phyloP scores from a whole-genome alignment of 2,888 invertebrate species.

The Nymphalis polychloros region DNA sequence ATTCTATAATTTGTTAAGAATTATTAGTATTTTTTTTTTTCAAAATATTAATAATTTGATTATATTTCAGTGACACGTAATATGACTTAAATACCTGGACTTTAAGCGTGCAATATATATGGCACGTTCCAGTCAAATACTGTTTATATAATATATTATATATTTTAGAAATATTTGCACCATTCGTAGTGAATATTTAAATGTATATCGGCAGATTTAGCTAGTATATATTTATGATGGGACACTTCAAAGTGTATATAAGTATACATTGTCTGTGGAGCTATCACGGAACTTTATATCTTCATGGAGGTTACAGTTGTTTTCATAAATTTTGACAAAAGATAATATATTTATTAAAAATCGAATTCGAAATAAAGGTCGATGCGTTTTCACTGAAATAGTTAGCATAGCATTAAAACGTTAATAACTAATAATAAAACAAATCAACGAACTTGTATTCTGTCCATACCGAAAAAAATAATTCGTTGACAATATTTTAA shows the following conservation, averaged over 20 bases:
- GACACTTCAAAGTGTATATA: slow-evolving; percentile 50
- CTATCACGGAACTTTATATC: slow-evolving; percentile 14
- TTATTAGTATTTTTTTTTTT: background rate
- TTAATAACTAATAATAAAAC: too few species aligned
- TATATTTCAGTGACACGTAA: slow-evolving; percentile 15
- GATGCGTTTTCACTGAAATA: too few species aligned
- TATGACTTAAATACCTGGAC: slow-evolving; percentile 44
- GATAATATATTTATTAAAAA: background rate
- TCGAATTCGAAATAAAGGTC: too few species aligned
- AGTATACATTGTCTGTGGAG: slow-evolving; percentile 14
- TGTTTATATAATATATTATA: slow-evolving; percentile 72
- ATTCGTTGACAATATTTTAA: too few species aligned
- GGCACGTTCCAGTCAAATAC: slow-evolving; percentile 73
- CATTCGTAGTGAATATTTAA: slow-evolving; percentile 77
- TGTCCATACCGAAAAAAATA: too few species aligned
- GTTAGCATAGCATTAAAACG: too few species aligned
- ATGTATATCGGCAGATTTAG: slow-evolving; percentile 78
- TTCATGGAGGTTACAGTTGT: background rate
- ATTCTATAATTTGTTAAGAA: background rate
- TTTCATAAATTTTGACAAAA: background rate
- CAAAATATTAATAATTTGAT: background rate
- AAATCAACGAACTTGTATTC: too few species aligned
- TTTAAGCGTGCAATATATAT: slow-evolving; percentile 75
- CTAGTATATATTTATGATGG: slow-evolving; percentile 63
- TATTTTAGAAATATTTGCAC: slow-evolving; percentile 82